These are phyloP conservation scores for Hapalemur alaotrensis DNA, from an alignment of 2,797 vertebrate genomes.

Conservation along the genomic window DNA sequence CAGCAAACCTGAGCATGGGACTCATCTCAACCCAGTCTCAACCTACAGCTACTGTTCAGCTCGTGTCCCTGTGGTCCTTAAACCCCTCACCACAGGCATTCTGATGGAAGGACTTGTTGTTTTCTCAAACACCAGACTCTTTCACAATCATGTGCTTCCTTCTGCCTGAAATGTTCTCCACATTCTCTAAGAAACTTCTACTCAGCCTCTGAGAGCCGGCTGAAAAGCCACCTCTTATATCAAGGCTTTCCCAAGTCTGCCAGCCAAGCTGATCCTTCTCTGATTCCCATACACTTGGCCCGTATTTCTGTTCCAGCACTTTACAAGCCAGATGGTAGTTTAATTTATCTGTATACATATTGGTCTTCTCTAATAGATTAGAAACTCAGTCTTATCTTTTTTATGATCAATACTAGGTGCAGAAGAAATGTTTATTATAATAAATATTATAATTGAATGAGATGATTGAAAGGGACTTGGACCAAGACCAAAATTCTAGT, in stretches of 20 bases:
- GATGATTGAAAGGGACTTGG: not conserved
- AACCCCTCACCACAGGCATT: not conserved
- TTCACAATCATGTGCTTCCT: not conserved
- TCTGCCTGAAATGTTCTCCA: not conserved
- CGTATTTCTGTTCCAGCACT: not conserved
- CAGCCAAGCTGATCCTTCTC: not conserved
- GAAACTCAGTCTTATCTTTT: not conserved
- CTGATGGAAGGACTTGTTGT: not conserved
- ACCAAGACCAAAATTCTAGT: not conserved
- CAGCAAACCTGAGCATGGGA: not conserved
- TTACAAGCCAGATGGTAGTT: not conserved
- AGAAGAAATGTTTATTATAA: not conserved
- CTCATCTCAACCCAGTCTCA: not conserved
- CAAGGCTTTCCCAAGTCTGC: not conserved
- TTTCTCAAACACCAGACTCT: not conserved
- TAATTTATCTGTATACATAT: not conserved
- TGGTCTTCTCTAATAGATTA: not conserved
- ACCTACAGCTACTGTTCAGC: not conserved
- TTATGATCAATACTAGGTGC: not conserved
- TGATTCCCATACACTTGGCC: not conserved
- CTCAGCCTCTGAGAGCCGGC: not conserved
- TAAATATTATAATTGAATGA: not conserved
- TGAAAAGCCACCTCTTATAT: not conserved
- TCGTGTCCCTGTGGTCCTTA: not conserved
- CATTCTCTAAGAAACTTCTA: not conserved